Evolutionary conservation across 2,888 invertebrate species (phyloP).

Genomic region (Apamea monoglypha): DNA sequence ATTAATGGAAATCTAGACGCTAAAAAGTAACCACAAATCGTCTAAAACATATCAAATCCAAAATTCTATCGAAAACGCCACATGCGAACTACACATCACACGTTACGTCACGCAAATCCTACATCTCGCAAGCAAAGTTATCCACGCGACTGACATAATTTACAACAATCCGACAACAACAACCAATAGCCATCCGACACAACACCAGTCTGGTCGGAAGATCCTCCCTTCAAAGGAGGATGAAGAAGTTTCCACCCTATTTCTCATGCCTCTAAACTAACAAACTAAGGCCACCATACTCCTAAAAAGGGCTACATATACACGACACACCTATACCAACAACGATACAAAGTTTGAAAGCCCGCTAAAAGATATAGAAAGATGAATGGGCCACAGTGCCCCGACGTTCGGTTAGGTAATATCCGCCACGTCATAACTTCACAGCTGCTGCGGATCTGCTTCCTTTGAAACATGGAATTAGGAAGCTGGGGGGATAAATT

Average conservation of each 20-base stretch:
- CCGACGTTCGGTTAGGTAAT: conserved; percentile 80
- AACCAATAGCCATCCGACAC: too few species aligned
- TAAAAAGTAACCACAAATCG: not conserved
- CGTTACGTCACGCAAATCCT: not conserved
- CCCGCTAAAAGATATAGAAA: conserved; percentile 67
- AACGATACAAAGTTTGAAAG: conserved; percentile 60
- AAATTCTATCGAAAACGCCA: not conserved
- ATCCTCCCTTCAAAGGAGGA: not conserved
- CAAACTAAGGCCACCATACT: not conserved
- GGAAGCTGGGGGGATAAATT: conserved; percentile 55
- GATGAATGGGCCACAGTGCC: conserved; percentile 73
- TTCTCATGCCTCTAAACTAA: not conserved
- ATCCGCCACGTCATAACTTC: conserved; percentile 84
- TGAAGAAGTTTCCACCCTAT: not conserved
- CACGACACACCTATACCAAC: conserved; percentile 33
- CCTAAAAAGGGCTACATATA: conserved; percentile 9
- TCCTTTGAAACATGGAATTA: conserved; percentile 73
- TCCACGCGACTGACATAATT: not conserved
- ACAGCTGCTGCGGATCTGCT: conserved; percentile 80
- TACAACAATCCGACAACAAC: not conserved
- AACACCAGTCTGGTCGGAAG: too few species aligned
- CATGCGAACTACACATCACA: not conserved
- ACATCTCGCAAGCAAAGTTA: not conserved
- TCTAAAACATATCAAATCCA: not conserved
- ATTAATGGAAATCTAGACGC: not conserved